phyloP scores from a whole-genome alignment of 2,888 invertebrate genomes.

The Choristoneura rosaceana region DNA sequence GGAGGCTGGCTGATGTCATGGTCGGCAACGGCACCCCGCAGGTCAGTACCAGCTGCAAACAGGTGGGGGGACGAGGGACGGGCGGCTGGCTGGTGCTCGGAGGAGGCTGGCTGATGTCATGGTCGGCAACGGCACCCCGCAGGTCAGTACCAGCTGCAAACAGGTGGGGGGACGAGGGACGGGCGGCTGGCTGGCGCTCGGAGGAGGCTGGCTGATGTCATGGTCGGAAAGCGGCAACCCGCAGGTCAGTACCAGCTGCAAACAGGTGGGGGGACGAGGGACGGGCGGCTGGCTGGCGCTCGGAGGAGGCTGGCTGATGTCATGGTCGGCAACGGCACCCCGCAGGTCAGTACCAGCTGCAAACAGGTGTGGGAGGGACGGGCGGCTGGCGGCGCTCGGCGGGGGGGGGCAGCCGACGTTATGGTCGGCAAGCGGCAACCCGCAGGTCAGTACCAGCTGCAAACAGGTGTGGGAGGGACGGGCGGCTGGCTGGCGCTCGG shows the following conservation, averaged over 20 bases:
- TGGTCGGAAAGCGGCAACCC: constrained; percentile 91
- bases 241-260: not conserved
- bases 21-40: constrained; percentile 89
- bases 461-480: constrained; percentile 92
- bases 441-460: not conserved
- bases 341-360: not conserved
- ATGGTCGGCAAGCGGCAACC: constrained; percentile 92
- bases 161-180: constrained; percentile 98
- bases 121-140: constrained; percentile 89
- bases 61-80: constrained; percentile 98
- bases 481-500: constrained; percentile 98
- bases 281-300: constrained; percentile 98
- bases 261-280: constrained; percentile 96
- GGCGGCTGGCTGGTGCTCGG: constrained; percentile 98
- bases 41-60: not conserved
- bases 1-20: constrained; percentile 97
- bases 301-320: constrained; percentile 97
- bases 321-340: constrained; percentile 92
- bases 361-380: constrained; percentile 92
- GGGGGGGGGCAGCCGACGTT: constrained; percentile 97
- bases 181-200: constrained; percentile 97
- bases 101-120: constrained; percentile 97
- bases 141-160: not conserved
- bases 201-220: constrained; percentile 97
- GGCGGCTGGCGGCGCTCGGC: constrained; percentile 97